Base-by-base conservation (phyloP, 2,113 vertebrate species). In the Nanorana parkeri region DNA sequence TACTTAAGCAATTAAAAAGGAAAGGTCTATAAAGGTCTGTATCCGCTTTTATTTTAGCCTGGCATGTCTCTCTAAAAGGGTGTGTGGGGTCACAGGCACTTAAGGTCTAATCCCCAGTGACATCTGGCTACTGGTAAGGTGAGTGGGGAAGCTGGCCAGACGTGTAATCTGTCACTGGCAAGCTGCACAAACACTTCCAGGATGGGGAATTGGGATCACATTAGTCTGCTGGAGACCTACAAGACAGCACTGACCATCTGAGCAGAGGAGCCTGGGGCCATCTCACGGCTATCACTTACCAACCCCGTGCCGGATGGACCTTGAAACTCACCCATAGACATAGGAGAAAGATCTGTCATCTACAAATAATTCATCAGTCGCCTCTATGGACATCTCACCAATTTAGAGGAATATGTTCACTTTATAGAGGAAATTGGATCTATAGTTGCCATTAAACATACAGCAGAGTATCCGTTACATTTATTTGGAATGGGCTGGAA, bases 241-340 rank as follows among this genome's bases (percentile, higher is more conserved):
- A 56, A 26, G 17, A 54, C 24, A 20, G 23, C 13, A 8, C 23
- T 36, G 72, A 75, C 72, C 72, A 75, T 75, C 54, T 60, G 72
- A 60, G 15, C 15, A 5, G 17, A 19, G 23, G 8, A 29, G 54
- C 52, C 5, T 19, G 55, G 72, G 55, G 10, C 21, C 2, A 26
- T 75, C 72, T 56, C 72, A 75, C 69, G 56, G 69, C 54, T 73
- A 73, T 73, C 69, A 56, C 11, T 73, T 73, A 19, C 24, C 56
- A 47, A 55, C 69, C 69, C 5, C 21, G 47, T 71, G 68, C 13
- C 16, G 10, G 58, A 61, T n/a, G 19, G 58, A 23, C 21, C 11
- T 11, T 61, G 8, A 61, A 61, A 61, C 11, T 20, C 15, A 61
- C 10, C 58, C 19, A n/a, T 61, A 61, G 3, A 20, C 58, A 36